phyloP scores from a whole-genome alignment of 2,797 vertebrate species.

The Artibeus jamaicensis region DNA sequence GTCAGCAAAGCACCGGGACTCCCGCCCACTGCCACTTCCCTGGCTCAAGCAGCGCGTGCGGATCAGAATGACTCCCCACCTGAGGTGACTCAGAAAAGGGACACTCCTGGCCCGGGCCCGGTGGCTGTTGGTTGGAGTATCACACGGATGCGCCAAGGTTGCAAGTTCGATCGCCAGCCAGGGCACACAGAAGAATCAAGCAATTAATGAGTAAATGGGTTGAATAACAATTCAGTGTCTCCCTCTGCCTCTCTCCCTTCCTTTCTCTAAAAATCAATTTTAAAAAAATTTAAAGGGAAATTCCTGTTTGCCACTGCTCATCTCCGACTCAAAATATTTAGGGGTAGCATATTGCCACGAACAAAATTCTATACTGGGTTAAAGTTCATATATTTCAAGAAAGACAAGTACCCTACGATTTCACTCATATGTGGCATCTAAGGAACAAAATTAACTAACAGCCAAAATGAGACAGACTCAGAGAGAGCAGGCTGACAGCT shows the following conservation, averaged over 20 bases:
- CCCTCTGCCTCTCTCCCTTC: neutral
- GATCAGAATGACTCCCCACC: neutral
- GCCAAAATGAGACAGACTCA: neutral
- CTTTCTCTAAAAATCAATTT: neutral
- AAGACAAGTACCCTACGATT: neutral
- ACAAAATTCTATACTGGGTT: neutral
- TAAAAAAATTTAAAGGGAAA: neutral
- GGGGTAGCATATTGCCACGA: neutral
- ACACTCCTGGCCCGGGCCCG: no score
- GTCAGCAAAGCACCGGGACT: neutral
- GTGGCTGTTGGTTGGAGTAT: neutral
- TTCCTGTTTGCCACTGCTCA: neutral
- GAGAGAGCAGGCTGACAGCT: neutral
- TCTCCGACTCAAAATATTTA: neutral
- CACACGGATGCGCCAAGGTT: neutral
- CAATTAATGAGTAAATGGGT: neutral
- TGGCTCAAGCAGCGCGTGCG: neutral
- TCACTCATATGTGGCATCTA: neutral
- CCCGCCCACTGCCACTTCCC: neutral
- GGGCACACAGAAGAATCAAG: neutral
- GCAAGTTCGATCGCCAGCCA: neutral
- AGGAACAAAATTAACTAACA: neutral
- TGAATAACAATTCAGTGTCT: neutral
- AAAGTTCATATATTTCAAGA: neutral
- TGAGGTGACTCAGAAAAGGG: neutral